phyloP scores from a whole-genome alignment of 2,888 invertebrate species.

The Xylota sylvarum region DNA sequence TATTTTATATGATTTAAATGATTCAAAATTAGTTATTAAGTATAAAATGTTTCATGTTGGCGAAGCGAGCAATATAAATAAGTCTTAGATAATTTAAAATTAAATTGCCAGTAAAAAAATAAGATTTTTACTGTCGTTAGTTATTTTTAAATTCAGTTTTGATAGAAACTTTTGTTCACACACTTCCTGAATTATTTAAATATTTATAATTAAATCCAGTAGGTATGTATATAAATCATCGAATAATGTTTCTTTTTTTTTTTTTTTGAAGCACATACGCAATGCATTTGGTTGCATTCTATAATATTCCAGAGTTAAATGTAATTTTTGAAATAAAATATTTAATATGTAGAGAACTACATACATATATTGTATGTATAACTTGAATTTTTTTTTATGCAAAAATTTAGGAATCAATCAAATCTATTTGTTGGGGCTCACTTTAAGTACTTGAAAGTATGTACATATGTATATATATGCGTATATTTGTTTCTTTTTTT shows the following conservation, averaged over 20 bases:
- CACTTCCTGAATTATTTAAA: slow-evolving; percentile 3
- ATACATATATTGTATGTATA: not conserved
- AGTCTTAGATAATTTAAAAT: slow-evolving; percentile 37
- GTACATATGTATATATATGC: slow-evolving; percentile 10
- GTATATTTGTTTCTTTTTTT: not conserved
- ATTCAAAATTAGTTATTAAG: not conserved
- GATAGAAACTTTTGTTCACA: slow-evolving; percentile 13
- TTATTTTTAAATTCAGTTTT: slow-evolving; percentile 9
- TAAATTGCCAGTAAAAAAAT: slow-evolving; percentile 21
- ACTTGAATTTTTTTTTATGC: not conserved
- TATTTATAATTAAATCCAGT: slow-evolving; percentile 10
- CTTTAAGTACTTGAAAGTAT: slow-evolving; percentile 25
- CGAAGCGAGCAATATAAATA: slow-evolving; percentile 35
- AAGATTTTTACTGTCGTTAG: not conserved
- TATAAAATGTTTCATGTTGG: slow-evolving; percentile 8
- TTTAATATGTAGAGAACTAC: not conserved
- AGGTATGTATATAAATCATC: not conserved
- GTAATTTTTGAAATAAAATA: not conserved
- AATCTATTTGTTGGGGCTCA: slow-evolving; percentile 11
- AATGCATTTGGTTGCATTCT: slow-evolving; percentile 35
- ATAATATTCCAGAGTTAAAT: slow-evolving; percentile 37
- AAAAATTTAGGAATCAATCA: slow-evolving; percentile 12
- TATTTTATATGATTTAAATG: not conserved
- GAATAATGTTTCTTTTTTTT: not conserved
- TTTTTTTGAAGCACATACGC: not conserved